Conservation (phyloP, 2,113 vertebrate genomes). For the Bos taurus region ARS-UCD2.0 NC_037329.1:16467501-16468000, state of each 20-base stretch:
- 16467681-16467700: neutral
- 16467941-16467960: too few species aligned
- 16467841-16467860: neutral
- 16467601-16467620: neutral
- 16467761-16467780: neutral
- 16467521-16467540: neutral
- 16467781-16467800: neutral
- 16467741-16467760: neutral
- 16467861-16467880: neutral
- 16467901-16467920: neutral
- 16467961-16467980: too few species aligned
- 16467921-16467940: neutral
- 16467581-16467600: neutral
- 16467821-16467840: neutral
- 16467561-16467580: neutral
- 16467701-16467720: neutral
- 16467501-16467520: neutral
- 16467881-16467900: neutral
- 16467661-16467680: neutral
- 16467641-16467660: neutral
- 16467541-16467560: neutral
- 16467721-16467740: neutral
- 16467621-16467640: neutral
- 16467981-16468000: too few species aligned
- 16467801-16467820: neutral